Percentiles rank a stretch among this genome's conserved stretches.
Evolutionary conservation across 1,140 invertebrate genomes (phyloP).

Genomic region (Bombus pyrosoma): DNA sequence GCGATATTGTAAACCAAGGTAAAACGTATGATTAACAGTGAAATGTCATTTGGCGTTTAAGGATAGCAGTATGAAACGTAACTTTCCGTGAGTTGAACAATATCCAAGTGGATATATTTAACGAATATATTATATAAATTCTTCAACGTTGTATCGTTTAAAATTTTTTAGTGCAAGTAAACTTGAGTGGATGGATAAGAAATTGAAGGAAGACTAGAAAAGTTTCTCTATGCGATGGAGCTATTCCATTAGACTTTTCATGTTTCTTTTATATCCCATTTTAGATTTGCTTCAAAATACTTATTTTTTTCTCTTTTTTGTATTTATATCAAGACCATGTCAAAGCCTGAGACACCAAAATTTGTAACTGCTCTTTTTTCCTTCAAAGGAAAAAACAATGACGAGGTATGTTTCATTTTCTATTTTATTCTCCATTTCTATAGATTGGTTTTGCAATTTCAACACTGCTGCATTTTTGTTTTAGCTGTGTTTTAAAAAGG

Average conservation of each 20-base stretch:
- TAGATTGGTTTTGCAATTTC: not conserved
- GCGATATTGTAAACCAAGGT: not conserved
- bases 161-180: not conserved
- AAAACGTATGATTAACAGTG: not conserved
- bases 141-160: not conserved
- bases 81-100: not conserved
- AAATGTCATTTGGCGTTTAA: not conserved
- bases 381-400: conserved; percentile 98
- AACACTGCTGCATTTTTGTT: conserved; percentile 56
- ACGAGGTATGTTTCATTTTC: conserved; percentile 88
- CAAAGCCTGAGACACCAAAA: conserved; percentile 84
- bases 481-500: conserved; percentile 96
- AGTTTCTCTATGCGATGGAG: not conserved
- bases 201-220: not conserved
- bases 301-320: too few species aligned
- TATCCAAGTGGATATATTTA: not conserved
- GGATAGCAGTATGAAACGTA: not conserved
- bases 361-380: conserved; percentile 95
- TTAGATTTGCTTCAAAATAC: not conserved
- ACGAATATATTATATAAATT: not conserved
- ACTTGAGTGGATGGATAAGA: not conserved
- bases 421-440: not conserved
- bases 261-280: too few species aligned
- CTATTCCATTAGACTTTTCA: not conserved
- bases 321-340: conserved; percentile 66